Evolutionary conservation across 2,888 invertebrate genomes (phyloP).

Genomic region (Heteromurus nitidus): DNA sequence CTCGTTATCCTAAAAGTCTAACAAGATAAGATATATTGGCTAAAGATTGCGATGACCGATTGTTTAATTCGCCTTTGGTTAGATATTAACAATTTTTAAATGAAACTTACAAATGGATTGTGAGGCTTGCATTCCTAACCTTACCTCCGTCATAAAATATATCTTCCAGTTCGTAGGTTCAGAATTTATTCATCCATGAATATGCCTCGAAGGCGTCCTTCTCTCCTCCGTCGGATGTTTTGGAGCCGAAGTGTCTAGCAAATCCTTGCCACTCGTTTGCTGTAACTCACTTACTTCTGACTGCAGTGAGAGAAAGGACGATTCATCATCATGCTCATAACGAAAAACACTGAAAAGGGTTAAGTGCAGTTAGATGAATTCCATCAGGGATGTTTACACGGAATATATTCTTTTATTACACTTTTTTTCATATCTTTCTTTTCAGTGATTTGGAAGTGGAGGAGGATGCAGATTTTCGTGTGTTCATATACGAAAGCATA

Average conservation of each 20-base stretch:
- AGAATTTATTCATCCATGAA: constrained; percentile 37
- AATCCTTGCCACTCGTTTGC: not conserved
- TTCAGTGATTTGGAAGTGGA: not conserved
- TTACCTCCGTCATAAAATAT: not conserved
- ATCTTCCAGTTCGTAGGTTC: not conserved
- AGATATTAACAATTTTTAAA: too few relatives aligned
- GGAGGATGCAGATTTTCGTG: too few relatives aligned
- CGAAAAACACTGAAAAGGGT: too few relatives aligned
- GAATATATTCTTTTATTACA: constrained; percentile 32
- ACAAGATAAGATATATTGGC: too few relatives aligned
- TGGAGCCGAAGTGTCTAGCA: constrained; percentile 59
- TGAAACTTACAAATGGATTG: not conserved
- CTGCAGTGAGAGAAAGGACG: not conserved
- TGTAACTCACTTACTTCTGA: not conserved
- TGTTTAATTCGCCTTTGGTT: too few relatives aligned
- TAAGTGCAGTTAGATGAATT: constrained; percentile 8
- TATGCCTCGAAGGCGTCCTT: constrained; percentile 47
- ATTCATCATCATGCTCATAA: not conserved
- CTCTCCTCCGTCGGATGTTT: constrained; percentile 31
- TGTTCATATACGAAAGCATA: too few relatives aligned
- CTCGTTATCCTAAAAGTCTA: too few relatives aligned
- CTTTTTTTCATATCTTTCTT: constrained; percentile 23
- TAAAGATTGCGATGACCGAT: too few relatives aligned
- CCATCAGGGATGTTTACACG: constrained; percentile 17
- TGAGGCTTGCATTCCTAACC: not conserved